A percentile compares a stretch with the other conserved stretches of the same genome.
These are phyloP conservation scores for Hippocampus mohnikei DNA, from an alignment of 2,113 vertebrate genomes.

Conservation along the genomic window DNA sequence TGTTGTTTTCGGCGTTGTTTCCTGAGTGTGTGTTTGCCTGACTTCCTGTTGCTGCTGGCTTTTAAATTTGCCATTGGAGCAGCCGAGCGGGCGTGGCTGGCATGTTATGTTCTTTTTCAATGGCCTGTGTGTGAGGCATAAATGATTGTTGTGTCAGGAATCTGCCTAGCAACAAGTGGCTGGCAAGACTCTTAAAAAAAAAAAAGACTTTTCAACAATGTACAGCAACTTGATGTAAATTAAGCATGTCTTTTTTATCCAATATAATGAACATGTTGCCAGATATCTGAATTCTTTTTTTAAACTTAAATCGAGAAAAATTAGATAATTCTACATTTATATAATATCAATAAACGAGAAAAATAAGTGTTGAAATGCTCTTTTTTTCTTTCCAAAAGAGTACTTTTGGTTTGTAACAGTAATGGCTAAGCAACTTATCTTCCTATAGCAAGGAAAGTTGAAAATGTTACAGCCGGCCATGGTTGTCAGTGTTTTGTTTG, in stretches of 20 bases:
- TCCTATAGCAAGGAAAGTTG: background rate
- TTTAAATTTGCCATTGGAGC: too few relatives aligned
- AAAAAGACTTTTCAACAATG: background rate
- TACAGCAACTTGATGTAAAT: background rate
- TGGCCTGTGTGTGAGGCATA: background rate
- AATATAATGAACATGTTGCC: background rate
- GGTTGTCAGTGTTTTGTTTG: background rate
- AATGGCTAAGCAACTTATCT: background rate
- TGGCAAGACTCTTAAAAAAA: background rate
- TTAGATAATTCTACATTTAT: background rate
- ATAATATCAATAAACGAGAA: background rate
- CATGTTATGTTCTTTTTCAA: background rate
- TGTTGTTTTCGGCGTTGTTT: background rate
- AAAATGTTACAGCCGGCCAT: background rate
- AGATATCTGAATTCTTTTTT: background rate
- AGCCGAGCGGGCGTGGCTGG: too few relatives aligned
- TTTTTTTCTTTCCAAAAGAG: background rate
- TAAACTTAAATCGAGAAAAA: background rate
- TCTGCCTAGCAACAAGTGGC: slow-evolving; percentile 1
- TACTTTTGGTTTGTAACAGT: background rate
- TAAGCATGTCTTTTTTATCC: too few relatives aligned
- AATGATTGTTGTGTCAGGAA: background rate
- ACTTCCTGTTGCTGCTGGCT: background rate
- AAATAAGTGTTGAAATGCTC: background rate
- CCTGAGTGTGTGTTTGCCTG: background rate